phyloP scores from a whole-genome alignment of 2,113 vertebrate species.

The Odontophorus gujanensis region DNA sequence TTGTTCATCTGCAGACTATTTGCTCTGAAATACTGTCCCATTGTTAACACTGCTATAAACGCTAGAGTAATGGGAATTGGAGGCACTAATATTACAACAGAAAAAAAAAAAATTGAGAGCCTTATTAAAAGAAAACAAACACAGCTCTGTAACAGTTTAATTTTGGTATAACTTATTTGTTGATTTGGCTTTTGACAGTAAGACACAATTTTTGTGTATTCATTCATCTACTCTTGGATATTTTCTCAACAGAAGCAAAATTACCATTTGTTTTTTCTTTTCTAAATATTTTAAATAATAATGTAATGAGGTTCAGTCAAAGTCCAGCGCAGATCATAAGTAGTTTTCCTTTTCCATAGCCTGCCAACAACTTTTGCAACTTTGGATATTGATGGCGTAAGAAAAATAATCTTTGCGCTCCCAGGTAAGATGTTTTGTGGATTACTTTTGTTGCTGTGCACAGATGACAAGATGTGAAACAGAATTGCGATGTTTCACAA shows the following conservation, averaged over 20 bases:
- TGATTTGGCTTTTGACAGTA: background rate
- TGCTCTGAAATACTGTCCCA: background rate
- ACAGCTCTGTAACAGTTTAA: background rate
- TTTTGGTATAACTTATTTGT: background rate
- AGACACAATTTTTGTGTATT: background rate
- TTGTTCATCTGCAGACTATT: background rate
- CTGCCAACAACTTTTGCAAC: slow-evolving; percentile 99
- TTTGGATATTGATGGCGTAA: slow-evolving; percentile 96
- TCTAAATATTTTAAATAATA: background rate
- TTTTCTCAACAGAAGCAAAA: slow-evolving; percentile 31
- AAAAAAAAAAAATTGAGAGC: background rate
- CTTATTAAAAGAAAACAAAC: slow-evolving; percentile 44
- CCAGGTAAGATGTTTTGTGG: slow-evolving; percentile 87
- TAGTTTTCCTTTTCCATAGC: slow-evolving; percentile 75
- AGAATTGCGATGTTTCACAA: background rate
- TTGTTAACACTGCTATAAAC: background rate
- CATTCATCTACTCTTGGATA: background rate
- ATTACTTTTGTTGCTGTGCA: slow-evolving; percentile 33
- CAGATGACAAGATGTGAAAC: background rate
- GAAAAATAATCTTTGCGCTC: slow-evolving; percentile 99
- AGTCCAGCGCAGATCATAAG: slow-evolving; percentile 15
- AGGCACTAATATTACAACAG: background rate
- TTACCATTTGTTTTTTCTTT: background rate
- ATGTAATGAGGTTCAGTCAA: background rate
- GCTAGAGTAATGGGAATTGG: background rate